Evolutionary conservation across 2,113 vertebrate species (phyloP).

Genomic region (Phyllopteryx taeniolatus): DNA sequence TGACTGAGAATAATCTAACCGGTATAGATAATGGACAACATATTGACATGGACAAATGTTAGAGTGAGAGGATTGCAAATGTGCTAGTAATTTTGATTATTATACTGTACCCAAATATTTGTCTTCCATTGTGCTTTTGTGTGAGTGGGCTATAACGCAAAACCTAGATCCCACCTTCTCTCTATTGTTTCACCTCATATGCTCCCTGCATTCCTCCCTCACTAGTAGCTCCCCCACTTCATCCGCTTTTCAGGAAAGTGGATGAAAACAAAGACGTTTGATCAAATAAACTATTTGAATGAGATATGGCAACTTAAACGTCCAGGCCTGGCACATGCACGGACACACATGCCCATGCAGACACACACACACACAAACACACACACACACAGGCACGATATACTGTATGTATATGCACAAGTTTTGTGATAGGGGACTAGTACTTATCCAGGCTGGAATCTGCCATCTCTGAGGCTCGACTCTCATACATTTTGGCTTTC

Average conservation of each 20-base stretch:
- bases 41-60: too few relatives aligned
- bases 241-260: constrained; percentile 25
- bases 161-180: not conserved
- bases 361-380: not conserved
- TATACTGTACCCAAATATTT: not conserved
- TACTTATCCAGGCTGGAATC: constrained; percentile 31
- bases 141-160: not conserved
- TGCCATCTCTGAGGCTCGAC: constrained; percentile 29
- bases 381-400: not conserved
- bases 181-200: not conserved
- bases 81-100: not conserved
- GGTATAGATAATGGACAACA: too few relatives aligned
- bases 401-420: constrained; percentile 1
- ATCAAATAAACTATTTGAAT: constrained; percentile 38
- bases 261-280: constrained; percentile 23
- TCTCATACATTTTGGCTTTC: constrained; percentile 39
- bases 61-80: too few relatives aligned
- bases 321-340: constrained; percentile 10
- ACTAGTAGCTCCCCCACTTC: not conserved
- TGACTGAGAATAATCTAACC: too few relatives aligned
- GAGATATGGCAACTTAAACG: constrained; percentile 31
- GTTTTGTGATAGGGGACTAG: constrained; percentile 22
- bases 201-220: not conserved
- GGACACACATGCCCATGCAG: not conserved
- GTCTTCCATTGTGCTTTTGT: not conserved